A percentile compares a stretch with the other conserved stretches of the same genome.
Conservation (phyloP, 2,797 vertebrate genomes). For the Diglossa cyanea region DNA sequence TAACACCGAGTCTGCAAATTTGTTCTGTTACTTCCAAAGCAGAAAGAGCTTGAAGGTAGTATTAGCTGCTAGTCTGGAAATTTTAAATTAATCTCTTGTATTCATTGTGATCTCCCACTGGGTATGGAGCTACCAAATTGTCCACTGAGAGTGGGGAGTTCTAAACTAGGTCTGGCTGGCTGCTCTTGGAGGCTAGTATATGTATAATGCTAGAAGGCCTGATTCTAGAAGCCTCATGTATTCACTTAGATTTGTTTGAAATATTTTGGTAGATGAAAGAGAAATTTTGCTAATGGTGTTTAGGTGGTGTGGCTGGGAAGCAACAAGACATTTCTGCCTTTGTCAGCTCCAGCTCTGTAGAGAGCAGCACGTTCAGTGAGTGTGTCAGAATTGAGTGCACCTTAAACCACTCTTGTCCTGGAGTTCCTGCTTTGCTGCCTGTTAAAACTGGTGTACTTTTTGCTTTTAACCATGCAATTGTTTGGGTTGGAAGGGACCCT, state of each 20-base stretch:
- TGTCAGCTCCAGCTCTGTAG: not conserved
- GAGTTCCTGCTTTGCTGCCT: not conserved
- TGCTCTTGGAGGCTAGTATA: not conserved
- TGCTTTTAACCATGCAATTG: not conserved
- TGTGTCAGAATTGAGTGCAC: fast-evolving
- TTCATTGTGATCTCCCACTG: not conserved
- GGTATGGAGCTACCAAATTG: not conserved
- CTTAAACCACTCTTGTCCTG: not conserved
- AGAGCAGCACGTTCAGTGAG: fast-evolving
- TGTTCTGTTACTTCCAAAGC: not conserved
- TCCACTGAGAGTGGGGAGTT: fast-evolving
- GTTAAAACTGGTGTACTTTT: not conserved
- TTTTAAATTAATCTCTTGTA: not conserved
- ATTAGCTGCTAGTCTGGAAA: not conserved
- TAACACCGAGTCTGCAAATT: not conserved
- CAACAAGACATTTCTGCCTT: not conserved
- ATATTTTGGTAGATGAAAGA: not conserved
- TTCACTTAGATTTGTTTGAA: not conserved
- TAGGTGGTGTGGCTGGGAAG: not conserved
- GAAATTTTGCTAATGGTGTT: not conserved
- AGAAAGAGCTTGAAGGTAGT: not conserved
- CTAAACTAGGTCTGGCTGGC: not conserved
- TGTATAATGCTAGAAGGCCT: not conserved
- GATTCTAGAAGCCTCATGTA: not conserved
- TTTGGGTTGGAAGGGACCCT: not conserved